phyloP scores from a whole-genome alignment of 1,140 invertebrate genomes.

The Bombyx mandarina region DNA sequence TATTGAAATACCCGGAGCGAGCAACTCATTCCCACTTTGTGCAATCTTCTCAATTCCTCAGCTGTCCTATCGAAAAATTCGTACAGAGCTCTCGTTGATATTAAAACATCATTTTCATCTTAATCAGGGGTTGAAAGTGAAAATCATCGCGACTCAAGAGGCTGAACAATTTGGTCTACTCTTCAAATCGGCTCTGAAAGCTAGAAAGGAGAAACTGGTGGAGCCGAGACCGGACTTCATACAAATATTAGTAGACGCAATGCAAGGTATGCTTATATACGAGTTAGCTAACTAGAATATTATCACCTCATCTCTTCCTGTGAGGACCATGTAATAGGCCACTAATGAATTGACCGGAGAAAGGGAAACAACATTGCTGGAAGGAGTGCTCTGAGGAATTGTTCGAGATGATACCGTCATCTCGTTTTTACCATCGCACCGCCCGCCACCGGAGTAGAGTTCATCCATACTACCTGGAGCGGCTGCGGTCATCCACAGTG shows the following conservation, averaged over 20 bases:
- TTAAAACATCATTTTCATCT: background rate
- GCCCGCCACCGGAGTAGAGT: no score
- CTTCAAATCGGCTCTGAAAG: constrained; percentile 23
- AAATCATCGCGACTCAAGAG: constrained; percentile 17
- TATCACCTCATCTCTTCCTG: no score
- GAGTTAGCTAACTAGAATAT: background rate
- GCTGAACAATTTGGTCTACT: constrained; percentile 22
- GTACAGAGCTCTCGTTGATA: background rate
- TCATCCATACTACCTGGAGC: no score
- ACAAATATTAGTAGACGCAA: constrained; percentile 24
- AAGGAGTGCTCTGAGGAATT: no score
- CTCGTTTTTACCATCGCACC: no score
- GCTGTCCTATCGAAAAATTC: background rate
- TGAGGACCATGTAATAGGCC: no score
- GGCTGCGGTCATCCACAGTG: no score
- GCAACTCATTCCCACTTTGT: no score
- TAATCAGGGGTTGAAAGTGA: constrained; percentile 18
- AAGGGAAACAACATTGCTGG: no score
- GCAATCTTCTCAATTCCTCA: background rate
- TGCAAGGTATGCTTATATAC: constrained; percentile 14
- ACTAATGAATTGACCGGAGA: no score
- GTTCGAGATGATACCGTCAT: no score
- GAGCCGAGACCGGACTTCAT: constrained; percentile 26
- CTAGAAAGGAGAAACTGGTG: constrained; percentile 16
- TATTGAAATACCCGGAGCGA: no score